phyloP scores from a whole-genome alignment of 2,888 invertebrate genomes.

The Heteropelma amictum region DNA sequence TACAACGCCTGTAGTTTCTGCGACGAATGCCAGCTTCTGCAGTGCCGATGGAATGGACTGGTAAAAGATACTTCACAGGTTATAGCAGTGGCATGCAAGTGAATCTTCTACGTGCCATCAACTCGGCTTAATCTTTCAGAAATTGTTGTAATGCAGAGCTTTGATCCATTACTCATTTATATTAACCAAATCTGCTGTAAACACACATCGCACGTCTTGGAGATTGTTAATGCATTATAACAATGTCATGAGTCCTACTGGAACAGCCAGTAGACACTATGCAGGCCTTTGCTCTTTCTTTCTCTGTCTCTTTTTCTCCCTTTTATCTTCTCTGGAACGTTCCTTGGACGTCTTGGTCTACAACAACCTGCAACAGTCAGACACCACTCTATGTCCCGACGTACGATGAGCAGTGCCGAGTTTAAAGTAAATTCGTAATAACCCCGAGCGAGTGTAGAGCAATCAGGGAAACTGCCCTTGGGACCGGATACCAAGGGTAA shows the following conservation, averaged over 20 bases:
- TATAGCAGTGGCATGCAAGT: too few species aligned
- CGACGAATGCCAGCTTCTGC: too few species aligned
- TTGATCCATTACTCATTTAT: too few species aligned
- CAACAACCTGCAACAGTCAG: conserved; percentile 27
- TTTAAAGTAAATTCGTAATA: conserved; percentile 54
- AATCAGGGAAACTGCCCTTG: conserved; percentile 50
- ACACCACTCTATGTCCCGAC: conserved; percentile 24
- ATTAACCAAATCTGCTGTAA: too few species aligned
- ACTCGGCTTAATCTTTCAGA: too few species aligned
- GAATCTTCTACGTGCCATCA: too few species aligned
- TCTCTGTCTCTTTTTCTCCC: neutral
- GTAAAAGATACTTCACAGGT: too few species aligned
- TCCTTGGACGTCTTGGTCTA: conserved; percentile 1
- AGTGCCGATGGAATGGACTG: too few species aligned
- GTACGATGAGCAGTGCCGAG: conserved; percentile 9
- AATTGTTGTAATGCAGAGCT: conserved; percentile 35
- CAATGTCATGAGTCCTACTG: conserved; percentile 5
- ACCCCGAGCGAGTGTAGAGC: conserved; percentile 47
- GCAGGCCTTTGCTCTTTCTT: neutral
- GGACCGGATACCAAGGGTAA: conserved; percentile 50
- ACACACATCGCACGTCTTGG: conserved; percentile 15
- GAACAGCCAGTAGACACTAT: neutral
- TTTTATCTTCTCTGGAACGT: neutral
- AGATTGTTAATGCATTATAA: conserved; percentile 1
- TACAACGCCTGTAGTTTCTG: too few species aligned